Evolutionary conservation across 2,888 invertebrate species (phyloP).

Genomic region (Xanthia icteritia): DNA sequence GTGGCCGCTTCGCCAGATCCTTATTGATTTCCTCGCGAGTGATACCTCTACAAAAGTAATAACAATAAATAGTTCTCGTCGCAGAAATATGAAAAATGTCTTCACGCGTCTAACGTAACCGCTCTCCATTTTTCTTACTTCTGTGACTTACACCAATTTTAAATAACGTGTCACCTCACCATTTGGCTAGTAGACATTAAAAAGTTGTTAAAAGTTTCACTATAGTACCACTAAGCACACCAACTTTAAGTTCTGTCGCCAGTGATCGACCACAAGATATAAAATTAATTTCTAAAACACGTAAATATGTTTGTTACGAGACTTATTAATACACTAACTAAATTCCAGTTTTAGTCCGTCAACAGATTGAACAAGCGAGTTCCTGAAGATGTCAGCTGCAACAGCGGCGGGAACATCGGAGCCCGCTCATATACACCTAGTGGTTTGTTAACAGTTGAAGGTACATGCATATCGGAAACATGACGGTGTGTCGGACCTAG

Average conservation of each 20-base stretch:
- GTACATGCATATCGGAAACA: slow-evolving; percentile 66
- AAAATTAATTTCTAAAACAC: slow-evolving; percentile 69
- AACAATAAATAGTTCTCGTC: slow-evolving; percentile 58
- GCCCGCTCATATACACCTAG: slow-evolving; percentile 48
- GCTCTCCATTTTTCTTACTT: slow-evolving; percentile 42
- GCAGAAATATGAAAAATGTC: slow-evolving; percentile 48
- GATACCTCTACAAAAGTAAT: slow-evolving; percentile 65
- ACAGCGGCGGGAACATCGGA: slow-evolving; percentile 27
- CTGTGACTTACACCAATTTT: slow-evolving; percentile 61
- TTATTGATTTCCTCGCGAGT: slow-evolving; percentile 62
- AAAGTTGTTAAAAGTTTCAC: slow-evolving; percentile 60
- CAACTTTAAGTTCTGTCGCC: slow-evolving; percentile 62
- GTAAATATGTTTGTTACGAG: slow-evolving; percentile 62
- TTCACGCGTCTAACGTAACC: slow-evolving; percentile 29
- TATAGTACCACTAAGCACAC: slow-evolving; percentile 65
- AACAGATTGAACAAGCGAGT: slow-evolving; percentile 52
- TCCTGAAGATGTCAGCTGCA: slow-evolving; percentile 37
- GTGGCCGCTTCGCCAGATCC: slow-evolving; percentile 63
- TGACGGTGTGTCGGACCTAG: slow-evolving; percentile 81
- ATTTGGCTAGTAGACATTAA: slow-evolving; percentile 52
- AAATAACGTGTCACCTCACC: slow-evolving; percentile 57
- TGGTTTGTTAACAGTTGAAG: slow-evolving; percentile 65
- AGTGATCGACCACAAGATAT: slow-evolving; percentile 66
- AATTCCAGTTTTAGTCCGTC: slow-evolving; percentile 77
- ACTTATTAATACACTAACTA: slow-evolving; percentile 75